These are phyloP conservation scores for Muscicapa comitata DNA, from an alignment of 2,797 vertebrate genomes.

Conservation along the genomic window DNA sequence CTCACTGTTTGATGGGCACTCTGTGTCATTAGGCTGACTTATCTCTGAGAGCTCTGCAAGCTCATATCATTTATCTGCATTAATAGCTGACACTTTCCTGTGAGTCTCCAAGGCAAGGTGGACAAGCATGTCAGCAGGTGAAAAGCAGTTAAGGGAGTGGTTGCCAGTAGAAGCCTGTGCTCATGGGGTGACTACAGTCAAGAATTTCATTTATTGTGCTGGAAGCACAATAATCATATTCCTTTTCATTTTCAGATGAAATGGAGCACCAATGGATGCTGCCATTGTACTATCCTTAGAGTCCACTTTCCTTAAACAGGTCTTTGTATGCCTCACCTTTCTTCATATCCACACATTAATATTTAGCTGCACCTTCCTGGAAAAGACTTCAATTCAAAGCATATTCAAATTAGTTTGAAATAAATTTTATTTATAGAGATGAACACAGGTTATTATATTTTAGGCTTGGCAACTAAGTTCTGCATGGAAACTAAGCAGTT, in stretches of 20 bases:
- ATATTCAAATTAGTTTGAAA: not conserved
- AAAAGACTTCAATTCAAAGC: not conserved
- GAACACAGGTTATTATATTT: not conserved
- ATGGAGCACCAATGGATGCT: accelerated
- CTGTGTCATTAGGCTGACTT: too few species aligned
- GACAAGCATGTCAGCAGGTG: too few species aligned
- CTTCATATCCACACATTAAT: not conserved
- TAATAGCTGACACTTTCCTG: too few species aligned
- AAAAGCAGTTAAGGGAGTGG: not conserved
- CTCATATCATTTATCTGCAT: too few species aligned
- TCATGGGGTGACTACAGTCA: not conserved
- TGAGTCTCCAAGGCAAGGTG: too few species aligned
- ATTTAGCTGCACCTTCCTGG: not conserved
- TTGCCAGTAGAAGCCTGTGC: not conserved
- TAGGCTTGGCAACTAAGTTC: not conserved
- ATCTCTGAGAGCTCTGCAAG: too few species aligned
- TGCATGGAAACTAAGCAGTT: not conserved
- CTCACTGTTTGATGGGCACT: too few species aligned
- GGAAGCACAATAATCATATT: not conserved
- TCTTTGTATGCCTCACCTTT: not conserved
- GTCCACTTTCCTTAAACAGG: not conserved
- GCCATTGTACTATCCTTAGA: accelerated
- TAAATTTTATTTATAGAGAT: not conserved
- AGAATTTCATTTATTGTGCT: not conserved
- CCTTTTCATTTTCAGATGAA: not conserved